Conservation (phyloP, 2,888 invertebrate genomes). For the Dasypolia templi region DNA sequence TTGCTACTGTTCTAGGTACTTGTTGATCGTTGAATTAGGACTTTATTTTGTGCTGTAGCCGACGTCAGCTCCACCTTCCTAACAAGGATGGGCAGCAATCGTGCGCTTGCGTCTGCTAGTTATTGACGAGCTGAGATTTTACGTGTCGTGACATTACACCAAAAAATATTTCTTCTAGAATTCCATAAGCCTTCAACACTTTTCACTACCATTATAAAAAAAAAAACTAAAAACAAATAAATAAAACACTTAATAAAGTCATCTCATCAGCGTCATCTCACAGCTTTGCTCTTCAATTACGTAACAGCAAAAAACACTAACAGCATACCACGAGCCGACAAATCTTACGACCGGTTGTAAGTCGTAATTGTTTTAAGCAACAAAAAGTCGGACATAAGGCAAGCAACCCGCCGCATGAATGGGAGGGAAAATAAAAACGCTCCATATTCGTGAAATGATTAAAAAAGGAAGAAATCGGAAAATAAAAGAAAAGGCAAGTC, state of each 20-base stretch:
- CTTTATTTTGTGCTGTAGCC: no score
- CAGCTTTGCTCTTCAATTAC: slow-evolving; percentile 62
- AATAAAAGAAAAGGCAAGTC: slow-evolving; percentile 84
- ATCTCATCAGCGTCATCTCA: slow-evolving; percentile 64
- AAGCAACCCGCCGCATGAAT: slow-evolving; percentile 77
- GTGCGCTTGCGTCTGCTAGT: background rate
- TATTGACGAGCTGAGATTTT: background rate
- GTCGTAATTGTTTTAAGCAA: slow-evolving; percentile 83
- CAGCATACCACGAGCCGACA: slow-evolving; percentile 66
- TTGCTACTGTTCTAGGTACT: background rate
- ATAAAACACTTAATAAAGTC: slow-evolving; percentile 62
- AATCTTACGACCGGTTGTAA: slow-evolving; percentile 75
- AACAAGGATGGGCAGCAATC: background rate
- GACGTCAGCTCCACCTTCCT: background rate
- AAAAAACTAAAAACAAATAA: slow-evolving; percentile 49
- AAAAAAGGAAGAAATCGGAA: slow-evolving; percentile 85
- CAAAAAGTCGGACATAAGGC: slow-evolving; percentile 74
- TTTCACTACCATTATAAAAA: slow-evolving; percentile 23
- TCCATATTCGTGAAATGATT: slow-evolving; percentile 90
- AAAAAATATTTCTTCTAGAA: slow-evolving; percentile 3
- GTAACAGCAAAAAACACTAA: slow-evolving; percentile 76
- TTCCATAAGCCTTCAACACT: slow-evolving; percentile 29
- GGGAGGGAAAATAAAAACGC: slow-evolving; percentile 89
- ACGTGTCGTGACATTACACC: background rate
- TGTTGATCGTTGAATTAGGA: background rate